Evolutionary conservation across 2,888 invertebrate species (phyloP).

Genomic region (Agonopterix heracliana): DNA sequence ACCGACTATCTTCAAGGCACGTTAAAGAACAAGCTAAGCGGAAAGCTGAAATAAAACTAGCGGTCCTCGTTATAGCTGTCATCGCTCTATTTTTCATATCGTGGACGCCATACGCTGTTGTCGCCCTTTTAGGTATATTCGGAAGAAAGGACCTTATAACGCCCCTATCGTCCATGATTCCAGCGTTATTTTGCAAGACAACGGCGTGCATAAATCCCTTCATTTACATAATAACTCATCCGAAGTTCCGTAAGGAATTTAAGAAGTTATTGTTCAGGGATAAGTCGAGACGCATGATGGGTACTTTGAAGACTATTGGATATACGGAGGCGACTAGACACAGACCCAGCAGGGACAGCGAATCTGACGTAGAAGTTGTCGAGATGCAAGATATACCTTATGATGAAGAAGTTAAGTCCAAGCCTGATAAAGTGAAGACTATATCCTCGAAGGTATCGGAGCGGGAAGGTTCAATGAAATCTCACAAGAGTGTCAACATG

Average conservation of each 20-base stretch:
- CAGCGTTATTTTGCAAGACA: constrained; percentile 87
- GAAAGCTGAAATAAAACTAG: constrained; percentile 83
- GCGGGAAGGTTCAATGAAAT: constrained; percentile 41
- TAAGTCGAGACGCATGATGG: constrained; percentile 54
- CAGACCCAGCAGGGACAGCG: constrained; percentile 60
- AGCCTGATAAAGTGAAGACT: constrained; percentile 34
- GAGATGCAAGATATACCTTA: constrained; percentile 71
- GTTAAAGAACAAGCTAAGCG: constrained; percentile 78
- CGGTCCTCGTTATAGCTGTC: constrained; percentile 80
- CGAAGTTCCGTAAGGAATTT: constrained; percentile 81
- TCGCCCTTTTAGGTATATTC: constrained; percentile 84
- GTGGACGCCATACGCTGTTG: constrained; percentile 89
- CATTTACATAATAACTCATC: constrained; percentile 87
- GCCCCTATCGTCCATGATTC: constrained; percentile 84
- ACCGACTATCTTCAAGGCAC: constrained; percentile 71
- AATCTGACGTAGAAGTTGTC: constrained; percentile 71
- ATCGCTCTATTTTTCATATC: constrained; percentile 85
- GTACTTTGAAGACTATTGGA: constrained; percentile 52
- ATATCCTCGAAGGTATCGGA: constrained; percentile 49
- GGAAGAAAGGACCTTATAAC: constrained; percentile 79
- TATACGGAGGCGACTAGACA: constrained; percentile 49
- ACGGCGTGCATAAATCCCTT: constrained; percentile 90
- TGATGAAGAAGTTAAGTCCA: constrained; percentile 25
- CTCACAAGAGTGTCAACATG: constrained; percentile 44
- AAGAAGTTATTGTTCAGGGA: constrained; percentile 56